Evolutionary conservation across 2,888 invertebrate species (phyloP), one percentile per base, ranked within the genome.

Genomic region (Liodrosophila aerea): DNA sequence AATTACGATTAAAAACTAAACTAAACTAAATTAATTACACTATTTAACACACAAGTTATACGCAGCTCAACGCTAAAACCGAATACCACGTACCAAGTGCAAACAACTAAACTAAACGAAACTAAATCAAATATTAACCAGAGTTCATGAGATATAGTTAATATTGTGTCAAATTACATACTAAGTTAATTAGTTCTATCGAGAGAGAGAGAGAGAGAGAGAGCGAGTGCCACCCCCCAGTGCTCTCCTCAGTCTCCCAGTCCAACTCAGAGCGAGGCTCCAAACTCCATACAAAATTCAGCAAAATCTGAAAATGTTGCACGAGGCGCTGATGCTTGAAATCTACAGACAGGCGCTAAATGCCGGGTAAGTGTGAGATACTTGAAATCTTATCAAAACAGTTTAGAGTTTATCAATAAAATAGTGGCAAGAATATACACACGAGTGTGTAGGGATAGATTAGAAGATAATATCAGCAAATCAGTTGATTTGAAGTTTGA

Each of bases 331-430:
- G 73, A 89, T 89, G 89, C 84, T 89, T 63, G 89, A 89, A 75
- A 89, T 89, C 73, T 89, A 89, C 87, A 88, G 89, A 83, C 89
- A 89, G 86, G 89, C 89, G 74, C 77, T 89, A 29, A 89, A 89
- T 78, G 89, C 89, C 76, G 89, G 89, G 89, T 89, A 85, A 89
- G 89, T 73, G 52, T 7, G 7, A 0, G 41, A 11, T 13, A 18
- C 1, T 15, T 1, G 3, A 15, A 9, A n/a, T 36, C 9, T 11
- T 8, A 11, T 5, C 9, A 1, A 11, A 15, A 7, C 7, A 27
- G 7, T n/a, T n/a, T 7, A 7, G 36, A 27, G 4, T 18, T 12
- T 18, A 16, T n/a, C n/a, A n/a, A n/a, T n/a, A n/a, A n/a, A n/a
- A n/a, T n/a, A n/a, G n/a, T n/a, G n/a, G n/a, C n/a, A n/a, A n/a